These are phyloP conservation scores for Troides oblongomaculatus DNA, from an alignment of 2,888 invertebrate genomes.

Conservation along the genomic window DNA sequence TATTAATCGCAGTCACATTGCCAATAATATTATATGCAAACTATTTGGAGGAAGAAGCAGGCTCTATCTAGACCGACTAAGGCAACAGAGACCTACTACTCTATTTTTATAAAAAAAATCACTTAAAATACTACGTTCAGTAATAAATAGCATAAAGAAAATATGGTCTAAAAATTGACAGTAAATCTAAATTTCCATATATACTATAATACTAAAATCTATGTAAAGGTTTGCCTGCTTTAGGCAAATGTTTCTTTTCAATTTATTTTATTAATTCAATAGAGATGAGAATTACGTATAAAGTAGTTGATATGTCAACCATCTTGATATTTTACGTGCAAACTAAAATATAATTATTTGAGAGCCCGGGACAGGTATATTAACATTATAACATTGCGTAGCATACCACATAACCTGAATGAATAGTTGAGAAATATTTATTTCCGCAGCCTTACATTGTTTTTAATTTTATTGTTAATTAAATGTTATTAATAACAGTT, in stretches of 20 bases:
- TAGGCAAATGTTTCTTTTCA: neutral
- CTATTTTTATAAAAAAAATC: too few relatives aligned
- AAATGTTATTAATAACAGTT: neutral
- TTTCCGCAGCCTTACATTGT: conserved; percentile 15
- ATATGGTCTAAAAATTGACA: too few relatives aligned
- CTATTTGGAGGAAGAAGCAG: too few relatives aligned
- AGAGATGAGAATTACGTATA: neutral
- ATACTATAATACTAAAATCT: too few relatives aligned
- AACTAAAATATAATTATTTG: conserved; percentile 14
- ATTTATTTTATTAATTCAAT: neutral
- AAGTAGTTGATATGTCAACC: conserved; percentile 3
- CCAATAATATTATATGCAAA: too few relatives aligned
- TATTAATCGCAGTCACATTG: too few relatives aligned
- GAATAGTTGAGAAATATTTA: conserved; percentile 19
- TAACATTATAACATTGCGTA: conserved; percentile 12
- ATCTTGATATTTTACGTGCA: conserved; percentile 7
- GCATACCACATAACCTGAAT: conserved; percentile 24
- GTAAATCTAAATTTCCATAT: too few relatives aligned
- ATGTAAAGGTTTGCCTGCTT: too few relatives aligned
- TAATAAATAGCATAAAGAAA: too few relatives aligned
- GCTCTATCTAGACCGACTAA: too few relatives aligned
- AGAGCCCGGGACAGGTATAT: neutral
- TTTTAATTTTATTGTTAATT: conserved; percentile 11
- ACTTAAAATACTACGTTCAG: too few relatives aligned
- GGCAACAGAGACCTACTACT: too few relatives aligned